A percentile compares a stretch with the other conserved stretches of the same genome.
phyloP scores from a whole-genome alignment of 2,797 vertebrate genomes.

The Salmo trutta region DNA sequence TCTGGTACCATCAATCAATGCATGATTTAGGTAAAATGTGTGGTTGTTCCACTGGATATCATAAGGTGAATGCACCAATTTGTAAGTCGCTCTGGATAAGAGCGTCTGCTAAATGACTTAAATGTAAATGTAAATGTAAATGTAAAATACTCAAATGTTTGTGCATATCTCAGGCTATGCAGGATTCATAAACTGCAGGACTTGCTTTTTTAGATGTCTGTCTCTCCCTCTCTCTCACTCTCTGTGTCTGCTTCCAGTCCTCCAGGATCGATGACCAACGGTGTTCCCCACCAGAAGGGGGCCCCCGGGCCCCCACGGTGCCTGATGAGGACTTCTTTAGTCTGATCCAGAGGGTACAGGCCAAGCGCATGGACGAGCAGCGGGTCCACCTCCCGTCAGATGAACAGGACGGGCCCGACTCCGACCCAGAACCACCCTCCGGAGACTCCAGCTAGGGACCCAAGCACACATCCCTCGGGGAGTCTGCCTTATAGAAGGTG shows the following conservation, averaged over 20 bases:
- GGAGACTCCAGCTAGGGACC: slow-evolving; percentile 66
- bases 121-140: too few relatives aligned
- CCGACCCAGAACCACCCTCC: slow-evolving; percentile 37
- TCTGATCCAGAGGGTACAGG: slow-evolving; percentile 96
- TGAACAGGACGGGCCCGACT: slow-evolving; percentile 70
- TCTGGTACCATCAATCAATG: background rate
- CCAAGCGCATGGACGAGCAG: slow-evolving; percentile 97
- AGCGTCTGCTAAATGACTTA: too few relatives aligned
- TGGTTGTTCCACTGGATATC: too few relatives aligned
- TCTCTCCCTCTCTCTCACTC: background rate
- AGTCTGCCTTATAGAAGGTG: too few relatives aligned
- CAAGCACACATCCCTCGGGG: background rate
- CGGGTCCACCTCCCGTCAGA: slow-evolving; percentile 85
- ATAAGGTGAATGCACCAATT: too few relatives aligned
- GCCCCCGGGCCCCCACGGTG: slow-evolving; percentile 93
- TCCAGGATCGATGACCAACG: slow-evolving; percentile 97
- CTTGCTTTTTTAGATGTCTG: background rate
- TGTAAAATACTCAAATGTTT: background rate
- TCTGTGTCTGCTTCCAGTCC: slow-evolving; percentile 71
- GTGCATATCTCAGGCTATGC: background rate
- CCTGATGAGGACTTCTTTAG: slow-evolving; percentile 98
- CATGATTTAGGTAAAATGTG: background rate
- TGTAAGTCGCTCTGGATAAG: too few relatives aligned
- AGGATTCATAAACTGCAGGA: background rate
- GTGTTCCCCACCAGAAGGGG: slow-evolving; percentile 85